A percentile compares a stretch with the other conserved stretches of the same genome.
Evolutionary conservation across 2,888 invertebrate species (phyloP).

Genomic region (Agrochola litura): DNA sequence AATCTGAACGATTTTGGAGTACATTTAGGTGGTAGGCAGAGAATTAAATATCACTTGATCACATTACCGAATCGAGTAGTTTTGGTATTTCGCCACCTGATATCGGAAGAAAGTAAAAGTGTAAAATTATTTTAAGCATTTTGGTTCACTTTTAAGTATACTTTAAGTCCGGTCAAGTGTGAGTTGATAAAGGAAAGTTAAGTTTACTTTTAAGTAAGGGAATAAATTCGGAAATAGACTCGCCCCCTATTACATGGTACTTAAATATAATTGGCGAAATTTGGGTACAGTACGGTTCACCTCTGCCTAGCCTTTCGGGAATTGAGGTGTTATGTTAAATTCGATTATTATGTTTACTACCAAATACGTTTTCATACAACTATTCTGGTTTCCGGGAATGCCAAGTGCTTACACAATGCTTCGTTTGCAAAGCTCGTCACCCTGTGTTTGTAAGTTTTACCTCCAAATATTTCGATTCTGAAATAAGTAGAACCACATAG

Average conservation of each 20-base stretch:
- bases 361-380: not conserved
- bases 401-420: not conserved
- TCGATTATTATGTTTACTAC: not conserved
- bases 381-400: not conserved
- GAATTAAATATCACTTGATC: conserved; percentile 58
- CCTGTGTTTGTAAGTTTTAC: too few species aligned
- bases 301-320: not conserved
- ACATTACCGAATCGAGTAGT: conserved; percentile 33
- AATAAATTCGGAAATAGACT: not conserved
- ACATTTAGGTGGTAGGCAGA: conserved; percentile 43
- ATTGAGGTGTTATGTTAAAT: not conserved
- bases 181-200: not conserved
- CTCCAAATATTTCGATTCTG: not conserved
- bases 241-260: not conserved
- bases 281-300: not conserved
- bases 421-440: not conserved
- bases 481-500: not conserved
- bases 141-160: conserved; percentile 42
- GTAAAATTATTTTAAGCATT: conserved; percentile 13
- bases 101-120: conserved; percentile 59
- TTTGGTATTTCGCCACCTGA: conserved; percentile 43
- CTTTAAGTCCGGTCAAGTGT: conserved; percentile 50
- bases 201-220: not conserved
- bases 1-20: conserved; percentile 24
- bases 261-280: not conserved